A percentile compares a stretch with the other conserved stretches of the same genome.
Conservation (phyloP, 2,888 invertebrate species). For the Zeuzera pyrina region DNA sequence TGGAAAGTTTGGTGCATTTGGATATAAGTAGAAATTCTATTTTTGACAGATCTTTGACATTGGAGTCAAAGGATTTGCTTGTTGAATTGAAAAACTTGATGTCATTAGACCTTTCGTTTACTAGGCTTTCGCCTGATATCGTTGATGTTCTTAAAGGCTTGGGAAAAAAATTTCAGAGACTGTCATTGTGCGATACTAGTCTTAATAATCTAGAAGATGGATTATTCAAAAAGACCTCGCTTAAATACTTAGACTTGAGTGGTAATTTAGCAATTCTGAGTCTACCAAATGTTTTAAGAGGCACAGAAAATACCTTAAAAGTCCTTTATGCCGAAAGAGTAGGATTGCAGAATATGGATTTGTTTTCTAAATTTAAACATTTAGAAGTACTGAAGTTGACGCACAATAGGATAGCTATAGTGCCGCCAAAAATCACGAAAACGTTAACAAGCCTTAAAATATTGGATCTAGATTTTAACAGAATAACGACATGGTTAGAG, state of each 20-base stretch:
- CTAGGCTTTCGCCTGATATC: constrained; percentile 27
- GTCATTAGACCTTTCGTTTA: constrained; percentile 44
- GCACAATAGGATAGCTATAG: constrained; percentile 58
- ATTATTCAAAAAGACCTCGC: constrained; percentile 47
- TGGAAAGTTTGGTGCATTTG: constrained; percentile 52
- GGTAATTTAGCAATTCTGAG: constrained; percentile 57
- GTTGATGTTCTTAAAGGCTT: constrained; percentile 23
- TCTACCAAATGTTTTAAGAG: constrained; percentile 36
- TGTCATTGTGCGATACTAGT: constrained; percentile 58
- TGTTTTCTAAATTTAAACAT: constrained; percentile 41
- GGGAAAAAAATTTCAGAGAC: constrained; percentile 26
- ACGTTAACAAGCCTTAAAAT: constrained; percentile 48
- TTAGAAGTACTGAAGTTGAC: constrained; percentile 60
- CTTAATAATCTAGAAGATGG: constrained; percentile 37
- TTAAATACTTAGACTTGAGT: constrained; percentile 70
- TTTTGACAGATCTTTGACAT: constrained; percentile 19
- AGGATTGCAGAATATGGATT: constrained; percentile 41
- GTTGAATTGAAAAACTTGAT: constrained; percentile 22
- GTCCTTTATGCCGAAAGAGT: constrained; percentile 57
- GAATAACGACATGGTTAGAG: constrained; percentile 69
- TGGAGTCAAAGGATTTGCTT: constrained; percentile 24
- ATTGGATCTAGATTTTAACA: constrained; percentile 68
- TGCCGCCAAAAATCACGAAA: constrained; percentile 33
- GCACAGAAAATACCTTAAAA: constrained; percentile 47
- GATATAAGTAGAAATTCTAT: constrained; percentile 65